These are phyloP conservation scores for Chlamydotis undulata DNA, from an alignment of 2,113 vertebrate genomes.

Conservation along the genomic window DNA sequence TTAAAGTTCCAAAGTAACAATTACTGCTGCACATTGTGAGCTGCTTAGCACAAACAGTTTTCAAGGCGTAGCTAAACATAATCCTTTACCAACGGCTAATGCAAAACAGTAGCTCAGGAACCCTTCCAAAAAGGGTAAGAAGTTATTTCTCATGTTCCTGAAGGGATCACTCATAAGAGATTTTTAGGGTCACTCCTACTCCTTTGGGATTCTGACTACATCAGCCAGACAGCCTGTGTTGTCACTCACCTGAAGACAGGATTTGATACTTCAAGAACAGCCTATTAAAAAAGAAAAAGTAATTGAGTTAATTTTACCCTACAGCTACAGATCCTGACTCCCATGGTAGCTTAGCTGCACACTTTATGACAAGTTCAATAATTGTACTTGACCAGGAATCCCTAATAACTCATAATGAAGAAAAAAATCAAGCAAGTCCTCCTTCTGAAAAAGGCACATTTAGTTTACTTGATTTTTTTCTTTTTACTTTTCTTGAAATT, in stretches of 20 bases:
- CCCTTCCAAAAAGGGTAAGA: not conserved
- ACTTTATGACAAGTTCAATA: not conserved
- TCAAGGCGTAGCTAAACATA: not conserved
- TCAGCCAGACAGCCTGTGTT: not conserved
- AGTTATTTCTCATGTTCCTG: not conserved
- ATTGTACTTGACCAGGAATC: not conserved
- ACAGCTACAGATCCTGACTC: not conserved
- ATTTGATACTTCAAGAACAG: not conserved
- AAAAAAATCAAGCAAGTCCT: not conserved
- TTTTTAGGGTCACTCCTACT: not conserved
- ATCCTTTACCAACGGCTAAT: not conserved
- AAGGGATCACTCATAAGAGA: not conserved
- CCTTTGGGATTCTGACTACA: not conserved
- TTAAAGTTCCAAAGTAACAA: constrained; percentile 8
- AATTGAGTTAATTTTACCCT: not conserved
- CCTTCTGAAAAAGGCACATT: not conserved
- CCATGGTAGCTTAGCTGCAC: not conserved
- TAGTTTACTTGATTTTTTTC: not conserved
- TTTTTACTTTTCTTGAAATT: not conserved
- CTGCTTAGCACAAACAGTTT: not conserved
- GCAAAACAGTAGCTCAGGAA: not conserved
- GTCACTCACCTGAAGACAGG: not conserved
- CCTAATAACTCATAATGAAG: not conserved
- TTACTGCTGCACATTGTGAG: not conserved
- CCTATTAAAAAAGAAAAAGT: not conserved